Evolutionary conservation across 2,113 vertebrate species (phyloP).

Genomic region (Mystacornis crossleyi): DNA sequence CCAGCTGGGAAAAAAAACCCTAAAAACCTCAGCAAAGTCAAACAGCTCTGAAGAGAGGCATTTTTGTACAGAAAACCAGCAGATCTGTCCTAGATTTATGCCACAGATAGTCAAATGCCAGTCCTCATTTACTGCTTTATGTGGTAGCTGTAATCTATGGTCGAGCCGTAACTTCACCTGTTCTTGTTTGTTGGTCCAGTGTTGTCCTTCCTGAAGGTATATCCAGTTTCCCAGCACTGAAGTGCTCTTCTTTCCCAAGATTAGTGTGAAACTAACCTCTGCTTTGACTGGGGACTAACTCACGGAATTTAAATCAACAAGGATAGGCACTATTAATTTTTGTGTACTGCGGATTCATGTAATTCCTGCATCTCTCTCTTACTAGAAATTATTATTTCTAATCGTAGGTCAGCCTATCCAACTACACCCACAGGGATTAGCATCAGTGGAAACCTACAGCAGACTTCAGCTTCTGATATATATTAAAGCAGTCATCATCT

Average conservation of each 20-base stretch:
- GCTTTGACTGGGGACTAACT: neutral
- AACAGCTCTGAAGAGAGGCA: neutral
- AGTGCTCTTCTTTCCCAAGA: neutral
- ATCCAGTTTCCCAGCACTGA: neutral
- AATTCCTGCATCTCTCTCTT: neutral
- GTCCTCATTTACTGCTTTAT: neutral
- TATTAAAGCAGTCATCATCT: neutral
- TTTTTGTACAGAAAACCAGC: neutral
- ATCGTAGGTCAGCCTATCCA: neutral
- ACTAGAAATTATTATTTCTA: neutral
- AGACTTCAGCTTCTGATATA: neutral
- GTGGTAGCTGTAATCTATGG: neutral
- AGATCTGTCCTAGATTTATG: neutral
- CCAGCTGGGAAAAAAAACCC: fast-evolving
- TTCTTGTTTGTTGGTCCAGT: neutral
- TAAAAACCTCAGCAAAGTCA: neutral
- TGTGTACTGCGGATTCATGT: neutral
- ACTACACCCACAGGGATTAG: neutral
- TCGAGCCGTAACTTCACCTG: neutral
- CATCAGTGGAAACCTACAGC: neutral
- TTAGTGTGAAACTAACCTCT: neutral
- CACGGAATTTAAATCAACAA: neutral
- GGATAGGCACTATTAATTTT: neutral
- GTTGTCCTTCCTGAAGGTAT: neutral
- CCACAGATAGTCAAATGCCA: neutral